These are phyloP conservation scores for Coreius guichenoti DNA, from an alignment of 2,797 vertebrate genomes.

Conservation along the genomic window DNA sequence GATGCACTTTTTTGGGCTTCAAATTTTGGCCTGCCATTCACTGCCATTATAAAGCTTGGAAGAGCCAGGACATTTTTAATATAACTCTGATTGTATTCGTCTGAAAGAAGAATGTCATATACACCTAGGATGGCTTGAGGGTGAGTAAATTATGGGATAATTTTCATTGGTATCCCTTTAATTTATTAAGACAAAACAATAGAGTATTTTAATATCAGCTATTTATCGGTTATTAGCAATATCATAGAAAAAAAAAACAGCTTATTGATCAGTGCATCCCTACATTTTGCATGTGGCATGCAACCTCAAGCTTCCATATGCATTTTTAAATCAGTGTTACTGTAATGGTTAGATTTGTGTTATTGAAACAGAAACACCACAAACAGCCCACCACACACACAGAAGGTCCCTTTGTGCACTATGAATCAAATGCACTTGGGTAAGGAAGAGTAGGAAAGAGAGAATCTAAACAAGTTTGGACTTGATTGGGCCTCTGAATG, in stretches of 20 bases:
- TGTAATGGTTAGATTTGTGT: constrained; percentile 9
- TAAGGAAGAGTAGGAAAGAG: background rate
- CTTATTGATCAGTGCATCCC: background rate
- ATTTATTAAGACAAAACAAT: background rate
- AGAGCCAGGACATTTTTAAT: too few species aligned
- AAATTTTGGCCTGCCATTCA: too few species aligned
- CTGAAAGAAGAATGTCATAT: too few species aligned
- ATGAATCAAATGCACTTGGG: background rate
- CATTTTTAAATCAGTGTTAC: background rate
- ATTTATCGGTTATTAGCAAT: background rate
- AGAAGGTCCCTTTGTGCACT: background rate
- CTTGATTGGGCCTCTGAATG: background rate
- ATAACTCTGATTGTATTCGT: too few species aligned
- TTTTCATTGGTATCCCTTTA: too few species aligned
- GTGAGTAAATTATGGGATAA: too few species aligned
- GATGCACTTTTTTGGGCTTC: too few species aligned
- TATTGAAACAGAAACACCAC: constrained; percentile 7
- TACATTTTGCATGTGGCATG: constrained; percentile 5
- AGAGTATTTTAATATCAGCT: background rate
- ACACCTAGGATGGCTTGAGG: too few species aligned
- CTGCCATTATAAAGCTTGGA: too few species aligned
- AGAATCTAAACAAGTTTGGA: background rate
- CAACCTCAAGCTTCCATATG: background rate
- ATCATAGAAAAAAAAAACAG: background rate
- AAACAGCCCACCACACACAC: background rate